Conservation (phyloP, 2,888 invertebrate species). For the Drosophila monieri region DNA sequence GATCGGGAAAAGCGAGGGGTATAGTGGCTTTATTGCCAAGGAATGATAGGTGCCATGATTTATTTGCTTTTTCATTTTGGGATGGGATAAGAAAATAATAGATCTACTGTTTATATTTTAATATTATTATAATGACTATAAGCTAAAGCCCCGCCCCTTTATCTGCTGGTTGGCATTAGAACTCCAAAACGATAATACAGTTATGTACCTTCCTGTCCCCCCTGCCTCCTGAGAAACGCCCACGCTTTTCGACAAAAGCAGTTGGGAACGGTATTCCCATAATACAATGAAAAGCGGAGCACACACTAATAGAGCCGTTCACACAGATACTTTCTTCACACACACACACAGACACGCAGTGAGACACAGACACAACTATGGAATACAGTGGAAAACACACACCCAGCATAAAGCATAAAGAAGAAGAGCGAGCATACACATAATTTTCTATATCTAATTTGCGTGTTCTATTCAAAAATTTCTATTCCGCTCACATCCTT, state of each 20-base stretch:
- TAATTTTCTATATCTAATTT: constrained; percentile 74
- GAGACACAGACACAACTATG: not conserved
- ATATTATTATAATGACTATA: too few species aligned
- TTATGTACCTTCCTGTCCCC: constrained; percentile 21
- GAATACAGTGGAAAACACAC: not conserved
- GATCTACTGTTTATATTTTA: too few species aligned
- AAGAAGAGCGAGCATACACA: constrained; percentile 39
- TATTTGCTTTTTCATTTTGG: constrained; percentile 6
- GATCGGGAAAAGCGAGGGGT: constrained; percentile 7
- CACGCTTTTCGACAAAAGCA: constrained; percentile 42
- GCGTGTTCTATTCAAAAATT: constrained; percentile 71
- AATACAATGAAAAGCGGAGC: constrained; percentile 24
- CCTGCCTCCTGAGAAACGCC: constrained; percentile 50
- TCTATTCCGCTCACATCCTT: constrained; percentile 72
- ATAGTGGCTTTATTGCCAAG: constrained; percentile 33
- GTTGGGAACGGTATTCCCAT: not conserved
- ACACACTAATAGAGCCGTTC: constrained; percentile 62
- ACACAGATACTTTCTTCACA: constrained; percentile 8
- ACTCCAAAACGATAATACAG: constrained; percentile 35
- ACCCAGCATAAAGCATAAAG: constrained; percentile 15
- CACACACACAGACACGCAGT: not conserved
- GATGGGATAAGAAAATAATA: too few species aligned
- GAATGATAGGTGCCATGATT: constrained; percentile 23
- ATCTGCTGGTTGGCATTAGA: not conserved
- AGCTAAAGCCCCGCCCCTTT: not conserved